phyloP scores from a whole-genome alignment of 1,140 invertebrate genomes.

The Drosophila auraria region DNA sequence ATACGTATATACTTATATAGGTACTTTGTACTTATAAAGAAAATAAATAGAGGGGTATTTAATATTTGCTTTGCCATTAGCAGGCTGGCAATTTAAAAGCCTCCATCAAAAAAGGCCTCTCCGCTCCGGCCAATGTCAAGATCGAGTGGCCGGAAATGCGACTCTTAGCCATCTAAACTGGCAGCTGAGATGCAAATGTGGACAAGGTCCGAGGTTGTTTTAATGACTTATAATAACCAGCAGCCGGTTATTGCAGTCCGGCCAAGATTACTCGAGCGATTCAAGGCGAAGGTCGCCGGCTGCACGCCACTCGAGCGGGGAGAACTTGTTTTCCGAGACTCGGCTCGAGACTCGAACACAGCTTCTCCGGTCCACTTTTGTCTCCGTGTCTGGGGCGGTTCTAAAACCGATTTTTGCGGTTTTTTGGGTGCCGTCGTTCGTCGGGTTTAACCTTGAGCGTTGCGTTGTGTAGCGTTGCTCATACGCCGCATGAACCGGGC shows the following conservation, averaged over 20 bases:
- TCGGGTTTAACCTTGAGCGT: slow-evolving; percentile 52
- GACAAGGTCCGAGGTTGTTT: slow-evolving; percentile 34
- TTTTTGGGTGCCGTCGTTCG: slow-evolving; percentile 39
- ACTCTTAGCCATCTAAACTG: too few species aligned
- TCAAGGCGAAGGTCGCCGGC: slow-evolving; percentile 56
- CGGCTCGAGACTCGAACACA: slow-evolving; percentile 31
- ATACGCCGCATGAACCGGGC: slow-evolving; percentile 55
- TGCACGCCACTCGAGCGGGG: slow-evolving; percentile 37
- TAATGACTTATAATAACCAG: slow-evolving; percentile 16
- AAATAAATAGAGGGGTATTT: neutral
- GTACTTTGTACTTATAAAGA: neutral
- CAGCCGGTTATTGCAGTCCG: slow-evolving; percentile 45
- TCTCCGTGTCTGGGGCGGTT: slow-evolving; percentile 32
- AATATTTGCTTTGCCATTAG: slow-evolving; percentile 12
- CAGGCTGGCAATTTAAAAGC: neutral
- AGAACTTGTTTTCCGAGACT: slow-evolving; percentile 42
- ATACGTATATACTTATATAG: neutral
- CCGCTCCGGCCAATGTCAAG: slow-evolving; percentile 25
- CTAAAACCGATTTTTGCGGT: slow-evolving; percentile 44
- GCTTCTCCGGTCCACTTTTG: slow-evolving; percentile 50
- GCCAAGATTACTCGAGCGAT: slow-evolving; percentile 36
- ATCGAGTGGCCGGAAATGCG: slow-evolving; percentile 29
- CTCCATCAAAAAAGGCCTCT: slow-evolving; percentile 1
- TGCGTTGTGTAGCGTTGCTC: slow-evolving; percentile 28
- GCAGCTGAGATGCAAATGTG: slow-evolving; percentile 21